phyloP scores from a whole-genome alignment of 2,888 invertebrate species.

The Drosophila limbata region DNA sequence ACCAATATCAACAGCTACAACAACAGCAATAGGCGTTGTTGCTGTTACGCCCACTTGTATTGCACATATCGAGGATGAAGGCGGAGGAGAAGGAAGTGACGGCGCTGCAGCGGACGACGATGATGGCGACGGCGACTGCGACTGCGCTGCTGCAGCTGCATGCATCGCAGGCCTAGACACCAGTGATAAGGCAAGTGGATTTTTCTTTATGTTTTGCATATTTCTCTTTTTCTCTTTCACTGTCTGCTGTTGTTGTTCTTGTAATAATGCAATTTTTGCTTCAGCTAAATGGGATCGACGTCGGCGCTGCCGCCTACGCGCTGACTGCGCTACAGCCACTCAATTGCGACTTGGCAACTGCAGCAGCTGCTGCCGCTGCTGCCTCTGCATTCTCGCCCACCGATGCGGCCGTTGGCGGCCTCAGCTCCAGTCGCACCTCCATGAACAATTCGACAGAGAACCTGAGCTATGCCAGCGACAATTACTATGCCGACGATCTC shows the following conservation, averaged over 20 bases:
- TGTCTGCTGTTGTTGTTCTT: slow-evolving; percentile 33
- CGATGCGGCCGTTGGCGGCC: slow-evolving; percentile 59
- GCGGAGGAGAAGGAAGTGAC: slow-evolving; percentile 52
- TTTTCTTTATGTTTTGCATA: slow-evolving; percentile 3
- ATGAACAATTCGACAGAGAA: slow-evolving; percentile 85
- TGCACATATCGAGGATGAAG: slow-evolving; percentile 61
- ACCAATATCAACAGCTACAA: slow-evolving; percentile 11
- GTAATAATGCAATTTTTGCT: slow-evolving; percentile 24
- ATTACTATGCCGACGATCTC: slow-evolving; percentile 83
- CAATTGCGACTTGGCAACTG: slow-evolving; percentile 56
- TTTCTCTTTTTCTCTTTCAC: slow-evolving; percentile 13
- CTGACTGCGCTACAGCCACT: slow-evolving; percentile 47
- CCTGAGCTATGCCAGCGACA: slow-evolving; percentile 84
- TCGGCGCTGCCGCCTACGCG: slow-evolving; percentile 50
- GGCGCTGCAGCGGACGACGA: slow-evolving; percentile 41
- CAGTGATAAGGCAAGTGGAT: slow-evolving; percentile 69
- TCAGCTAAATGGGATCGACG: slow-evolving; percentile 49
- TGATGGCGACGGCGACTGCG: slow-evolving; percentile 35
- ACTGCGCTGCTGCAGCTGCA: slow-evolving; percentile 47
- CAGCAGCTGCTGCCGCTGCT: slow-evolving; percentile 36
- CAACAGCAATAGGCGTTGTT: slow-evolving; percentile 44
- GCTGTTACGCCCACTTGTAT: slow-evolving; percentile 61
- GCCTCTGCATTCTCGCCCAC: slow-evolving; percentile 67
- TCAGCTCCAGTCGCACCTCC: slow-evolving; percentile 82
- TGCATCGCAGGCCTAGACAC: slow-evolving; percentile 26